Percentiles rank a stretch among this genome's conserved stretches.
Evolutionary conservation across 2,888 invertebrate genomes (phyloP).

Genomic region (Epirrita christyi): DNA sequence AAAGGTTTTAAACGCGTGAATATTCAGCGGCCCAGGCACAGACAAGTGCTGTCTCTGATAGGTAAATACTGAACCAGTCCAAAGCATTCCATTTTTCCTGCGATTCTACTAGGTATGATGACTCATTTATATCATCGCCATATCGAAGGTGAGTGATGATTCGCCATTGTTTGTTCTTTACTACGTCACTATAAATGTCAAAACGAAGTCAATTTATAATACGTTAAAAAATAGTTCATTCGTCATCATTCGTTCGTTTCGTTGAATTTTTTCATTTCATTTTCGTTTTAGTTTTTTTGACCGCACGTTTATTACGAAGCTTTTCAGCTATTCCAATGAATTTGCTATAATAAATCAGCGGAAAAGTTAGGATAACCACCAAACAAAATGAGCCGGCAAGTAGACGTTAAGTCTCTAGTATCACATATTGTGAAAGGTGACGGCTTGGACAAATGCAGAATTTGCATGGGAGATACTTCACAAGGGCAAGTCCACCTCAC

Average conservation of each 20-base stretch:
- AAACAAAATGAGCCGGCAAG: conserved; percentile 67
- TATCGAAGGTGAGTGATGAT: too few species aligned
- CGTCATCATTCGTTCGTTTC: too few species aligned
- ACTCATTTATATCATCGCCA: too few species aligned
- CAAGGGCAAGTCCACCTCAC: conserved; percentile 76
- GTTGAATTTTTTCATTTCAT: neutral
- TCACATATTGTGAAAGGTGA: conserved; percentile 78
- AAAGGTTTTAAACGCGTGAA: too few species aligned
- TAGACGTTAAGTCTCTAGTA: conserved; percentile 73
- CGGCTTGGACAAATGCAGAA: conserved; percentile 73
- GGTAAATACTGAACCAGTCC: too few species aligned
- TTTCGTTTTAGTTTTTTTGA: neutral
- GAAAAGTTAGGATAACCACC: conserved; percentile 10
- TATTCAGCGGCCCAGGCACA: too few species aligned
- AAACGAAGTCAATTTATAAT: neutral
- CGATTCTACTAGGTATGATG: too few species aligned
- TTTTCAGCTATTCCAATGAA: neutral
- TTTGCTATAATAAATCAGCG: neutral
- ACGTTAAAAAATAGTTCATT: too few species aligned
- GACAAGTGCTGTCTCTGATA: too few species aligned
- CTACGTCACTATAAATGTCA: neutral
- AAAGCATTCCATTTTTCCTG: too few species aligned
- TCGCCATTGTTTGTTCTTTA: neutral
- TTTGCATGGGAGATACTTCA: conserved; percentile 77
- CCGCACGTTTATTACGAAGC: neutral